phyloP scores from a whole-genome alignment of 2,797 vertebrate species.

The Typhlichthys eigenmanni region DNA sequence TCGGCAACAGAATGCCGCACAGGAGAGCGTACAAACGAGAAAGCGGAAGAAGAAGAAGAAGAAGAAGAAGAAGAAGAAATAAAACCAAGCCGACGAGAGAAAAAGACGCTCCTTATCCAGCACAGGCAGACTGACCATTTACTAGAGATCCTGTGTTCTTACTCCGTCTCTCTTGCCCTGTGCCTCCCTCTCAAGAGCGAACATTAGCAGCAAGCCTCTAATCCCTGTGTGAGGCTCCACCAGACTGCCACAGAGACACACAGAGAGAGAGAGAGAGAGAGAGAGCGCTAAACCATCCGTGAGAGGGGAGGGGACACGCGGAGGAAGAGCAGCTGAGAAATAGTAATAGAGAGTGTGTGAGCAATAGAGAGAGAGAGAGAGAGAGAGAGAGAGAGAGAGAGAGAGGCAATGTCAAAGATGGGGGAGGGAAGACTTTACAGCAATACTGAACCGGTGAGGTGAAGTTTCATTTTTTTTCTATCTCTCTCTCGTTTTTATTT shows the following conservation, averaged over 20 bases:
- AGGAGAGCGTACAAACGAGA: slow-evolving; percentile 14
- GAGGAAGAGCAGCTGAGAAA: slow-evolving; percentile 70
- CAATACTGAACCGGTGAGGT: slow-evolving; percentile 43
- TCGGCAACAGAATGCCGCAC: slow-evolving; percentile 28
- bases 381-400: not conserved
- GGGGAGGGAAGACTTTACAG: slow-evolving; percentile 57
- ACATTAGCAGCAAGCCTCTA: slow-evolving; percentile 72
- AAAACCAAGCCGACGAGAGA: slow-evolving; percentile 22
- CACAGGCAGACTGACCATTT: slow-evolving; percentile 30
- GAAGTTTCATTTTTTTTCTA: slow-evolving; percentile 15
- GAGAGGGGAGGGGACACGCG: slow-evolving; percentile 64
- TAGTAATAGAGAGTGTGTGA: slow-evolving; percentile 36
- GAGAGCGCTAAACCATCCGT: slow-evolving; percentile 70
- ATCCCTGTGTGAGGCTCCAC: slow-evolving; percentile 69
- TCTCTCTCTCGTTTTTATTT: slow-evolving; percentile 24
- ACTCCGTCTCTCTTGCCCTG: slow-evolving; percentile 39
- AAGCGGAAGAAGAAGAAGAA: not conserved
- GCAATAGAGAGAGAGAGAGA: slow-evolving; percentile 12
- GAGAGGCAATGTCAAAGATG: slow-evolving; percentile 37
- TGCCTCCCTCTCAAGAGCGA: slow-evolving; percentile 62
- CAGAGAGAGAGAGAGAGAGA: slow-evolving; percentile 61
- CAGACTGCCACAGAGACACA: slow-evolving; percentile 67
- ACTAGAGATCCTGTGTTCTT: slow-evolving; percentile 15
- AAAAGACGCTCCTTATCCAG: slow-evolving; percentile 49
- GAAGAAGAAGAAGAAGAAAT: slow-evolving; percentile 26